Evolutionary conservation across 2,113 vertebrate species (phyloP).

Genomic region (Rhabdornis inornatus): DNA sequence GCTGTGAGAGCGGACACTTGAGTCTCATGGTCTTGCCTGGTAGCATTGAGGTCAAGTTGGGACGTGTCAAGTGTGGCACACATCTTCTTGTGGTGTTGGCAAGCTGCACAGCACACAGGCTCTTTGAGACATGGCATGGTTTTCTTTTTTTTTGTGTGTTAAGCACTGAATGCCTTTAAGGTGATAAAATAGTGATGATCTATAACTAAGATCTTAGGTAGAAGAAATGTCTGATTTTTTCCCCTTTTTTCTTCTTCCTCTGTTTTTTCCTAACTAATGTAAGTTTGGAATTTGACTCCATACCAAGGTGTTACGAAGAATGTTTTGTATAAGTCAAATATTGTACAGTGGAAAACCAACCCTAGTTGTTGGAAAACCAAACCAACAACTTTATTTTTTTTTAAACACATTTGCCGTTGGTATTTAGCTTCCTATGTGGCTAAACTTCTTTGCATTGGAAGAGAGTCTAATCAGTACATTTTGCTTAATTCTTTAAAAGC

Average conservation of each 20-base stretch:
- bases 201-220: not conserved
- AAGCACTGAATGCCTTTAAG: not conserved
- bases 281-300: not conserved
- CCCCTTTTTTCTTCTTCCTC: not conserved
- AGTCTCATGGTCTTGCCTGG: not conserved
- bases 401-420: not conserved
- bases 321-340: not conserved
- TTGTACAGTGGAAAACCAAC: not conserved
- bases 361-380: not conserved
- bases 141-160: not conserved
- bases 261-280: not conserved
- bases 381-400: too few relatives aligned
- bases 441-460: not conserved
- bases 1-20: not conserved
- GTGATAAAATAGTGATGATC: not conserved
- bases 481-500: not conserved
- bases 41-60: accelerated
- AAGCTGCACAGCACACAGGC: not conserved
- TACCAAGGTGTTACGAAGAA: not conserved
- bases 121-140: not conserved
- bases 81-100: not conserved
- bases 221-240: not conserved
- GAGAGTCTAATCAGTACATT: not conserved
- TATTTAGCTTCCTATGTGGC: not conserved
- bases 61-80: accelerated